Evolutionary conservation across 2,888 invertebrate species (phyloP).

Genomic region (Drosophila neonasuta): DNA sequence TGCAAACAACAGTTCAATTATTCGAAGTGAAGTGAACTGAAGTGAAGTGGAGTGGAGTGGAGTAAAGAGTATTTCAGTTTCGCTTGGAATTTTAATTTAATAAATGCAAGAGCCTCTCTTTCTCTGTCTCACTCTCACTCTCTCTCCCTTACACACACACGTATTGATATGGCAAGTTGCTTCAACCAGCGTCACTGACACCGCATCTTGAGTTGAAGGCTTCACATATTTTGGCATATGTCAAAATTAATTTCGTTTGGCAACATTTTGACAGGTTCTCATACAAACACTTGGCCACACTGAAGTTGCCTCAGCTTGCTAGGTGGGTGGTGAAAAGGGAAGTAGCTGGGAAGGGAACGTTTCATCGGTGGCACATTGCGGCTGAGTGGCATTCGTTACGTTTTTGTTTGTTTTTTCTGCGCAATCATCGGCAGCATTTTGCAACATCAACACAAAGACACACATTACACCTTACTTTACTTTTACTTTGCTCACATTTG

Average conservation of each 20-base stretch:
- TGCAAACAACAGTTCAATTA: neutral
- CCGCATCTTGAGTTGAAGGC: slow-evolving; percentile 26
- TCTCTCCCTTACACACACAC: neutral
- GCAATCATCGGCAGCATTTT: slow-evolving; percentile 60
- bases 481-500: slow-evolving; percentile 25
- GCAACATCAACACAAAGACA: slow-evolving; percentile 45
- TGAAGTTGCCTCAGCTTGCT: no score
- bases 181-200: neutral
- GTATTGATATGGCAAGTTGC: neutral
- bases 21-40: neutral
- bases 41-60: neutral
- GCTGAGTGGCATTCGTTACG: slow-evolving; percentile 34
- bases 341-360: neutral
- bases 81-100: slow-evolving; percentile 42
- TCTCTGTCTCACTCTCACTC: neutral
- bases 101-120: slow-evolving; percentile 25
- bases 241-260: slow-evolving; percentile 72
- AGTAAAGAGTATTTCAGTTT: neutral
- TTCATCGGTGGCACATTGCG: neutral
- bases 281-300: slow-evolving; percentile 60
- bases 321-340: neutral
- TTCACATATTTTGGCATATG: slow-evolving; percentile 72
- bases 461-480: slow-evolving; percentile 29
- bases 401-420: slow-evolving; percentile 44
- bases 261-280: slow-evolving; percentile 75